These are phyloP conservation scores for Penelope pileata DNA, from an alignment of 2,113 vertebrate genomes.

Conservation along the genomic window DNA sequence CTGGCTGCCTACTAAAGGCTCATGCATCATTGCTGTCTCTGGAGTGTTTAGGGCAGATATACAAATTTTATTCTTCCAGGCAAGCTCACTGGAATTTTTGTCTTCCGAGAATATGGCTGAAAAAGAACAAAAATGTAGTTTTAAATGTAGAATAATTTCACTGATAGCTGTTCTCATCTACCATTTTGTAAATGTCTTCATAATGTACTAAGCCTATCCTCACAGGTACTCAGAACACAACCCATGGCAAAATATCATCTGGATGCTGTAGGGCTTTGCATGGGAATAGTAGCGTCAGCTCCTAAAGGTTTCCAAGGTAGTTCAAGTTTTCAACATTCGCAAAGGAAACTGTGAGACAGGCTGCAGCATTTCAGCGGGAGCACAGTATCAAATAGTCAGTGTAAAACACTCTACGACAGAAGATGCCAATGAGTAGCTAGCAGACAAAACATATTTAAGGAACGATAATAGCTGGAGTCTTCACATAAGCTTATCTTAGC, in stretches of 20 bases:
- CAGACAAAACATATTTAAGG: not conserved
- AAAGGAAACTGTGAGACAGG: not conserved
- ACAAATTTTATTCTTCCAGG: slow-evolving; percentile 81
- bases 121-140: slow-evolving; percentile 22
- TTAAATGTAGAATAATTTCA: not conserved
- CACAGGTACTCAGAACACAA: not conserved
- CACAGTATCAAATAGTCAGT: not conserved
- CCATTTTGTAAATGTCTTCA: not conserved
- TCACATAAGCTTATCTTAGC: not conserved
- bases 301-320: not conserved
- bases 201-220: not conserved
- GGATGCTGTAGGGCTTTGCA: not conserved
- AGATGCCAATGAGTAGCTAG: not conserved
- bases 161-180: not conserved
- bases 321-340: not conserved
- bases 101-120: slow-evolving; percentile 85
- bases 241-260: not conserved
- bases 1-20: slow-evolving; percentile 96
- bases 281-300: not conserved
- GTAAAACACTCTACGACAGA: not conserved
- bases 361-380: not conserved
- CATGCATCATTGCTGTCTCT: slow-evolving; percentile 83
- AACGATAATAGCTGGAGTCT: not conserved
- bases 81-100: slow-evolving; percentile 76
- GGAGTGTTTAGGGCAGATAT: slow-evolving; percentile 78